Conservation (phyloP, 1,140 invertebrate genomes). For the Prorops nasuta region DNA sequence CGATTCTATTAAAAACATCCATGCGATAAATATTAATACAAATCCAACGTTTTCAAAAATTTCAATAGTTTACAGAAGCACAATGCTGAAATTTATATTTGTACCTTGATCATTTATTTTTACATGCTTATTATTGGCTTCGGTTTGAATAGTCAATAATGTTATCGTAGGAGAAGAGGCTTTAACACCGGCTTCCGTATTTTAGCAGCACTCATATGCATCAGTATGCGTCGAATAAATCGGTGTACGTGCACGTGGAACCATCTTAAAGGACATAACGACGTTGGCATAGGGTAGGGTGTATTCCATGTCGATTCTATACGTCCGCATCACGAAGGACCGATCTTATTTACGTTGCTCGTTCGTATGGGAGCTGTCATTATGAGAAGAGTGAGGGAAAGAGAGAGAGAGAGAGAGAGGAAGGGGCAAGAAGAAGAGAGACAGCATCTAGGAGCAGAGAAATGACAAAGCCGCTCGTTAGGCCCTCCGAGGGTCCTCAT, state of each 20-base stretch:
- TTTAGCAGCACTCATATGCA: slow-evolving; percentile 22
- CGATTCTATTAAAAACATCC: too few relatives aligned
- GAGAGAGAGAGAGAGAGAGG: slow-evolving; percentile 16
- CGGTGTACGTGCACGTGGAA: slow-evolving; percentile 21
- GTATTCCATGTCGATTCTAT: slow-evolving; percentile 14
- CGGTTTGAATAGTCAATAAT: slow-evolving; percentile 5
- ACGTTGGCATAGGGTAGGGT: slow-evolving; percentile 21
- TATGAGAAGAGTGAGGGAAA: slow-evolving; percentile 6
- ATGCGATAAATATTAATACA: too few relatives aligned
- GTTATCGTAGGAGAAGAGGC: slow-evolving; percentile 20
- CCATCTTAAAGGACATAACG: slow-evolving; percentile 22
- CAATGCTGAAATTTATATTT: too few relatives aligned
- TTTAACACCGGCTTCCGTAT: slow-evolving; percentile 2
- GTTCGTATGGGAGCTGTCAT: slow-evolving; percentile 18
- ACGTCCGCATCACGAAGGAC: slow-evolving; percentile 10
- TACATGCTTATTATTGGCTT: slow-evolving; percentile 4
- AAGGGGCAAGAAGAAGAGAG: slow-evolving; percentile 15
- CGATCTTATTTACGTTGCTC: neutral
- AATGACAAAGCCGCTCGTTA: slow-evolving; percentile 55
- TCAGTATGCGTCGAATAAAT: slow-evolving; percentile 22
- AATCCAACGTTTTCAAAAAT: too few relatives aligned
- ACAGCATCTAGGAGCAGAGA: too few relatives aligned
- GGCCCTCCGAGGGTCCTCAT: slow-evolving; percentile 53
- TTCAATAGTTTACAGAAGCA: too few relatives aligned
- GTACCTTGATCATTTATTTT: slow-evolving; percentile 21